Evolutionary conservation across 1,140 invertebrate genomes (phyloP), one percentile per base, ranked within the genome.

Genomic region (Apis florea): DNA sequence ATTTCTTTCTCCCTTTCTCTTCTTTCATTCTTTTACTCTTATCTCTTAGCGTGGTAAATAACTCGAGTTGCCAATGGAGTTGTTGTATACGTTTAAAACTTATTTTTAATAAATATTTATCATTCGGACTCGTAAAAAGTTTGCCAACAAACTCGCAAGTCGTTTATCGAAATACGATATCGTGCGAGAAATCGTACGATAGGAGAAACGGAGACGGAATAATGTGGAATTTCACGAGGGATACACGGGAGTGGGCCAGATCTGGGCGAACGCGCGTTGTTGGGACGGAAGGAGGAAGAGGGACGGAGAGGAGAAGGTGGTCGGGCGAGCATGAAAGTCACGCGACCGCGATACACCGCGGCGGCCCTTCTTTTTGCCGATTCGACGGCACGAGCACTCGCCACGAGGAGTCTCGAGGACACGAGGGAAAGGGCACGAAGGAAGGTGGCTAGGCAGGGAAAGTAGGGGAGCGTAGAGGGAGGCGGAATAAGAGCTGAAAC

Each of bases 401-500:
- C 67, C 83, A 66, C 87, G 82, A 69, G 49, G 74, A 79, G 66
- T n/a, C 72, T 71, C 71, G 66, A 54, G 51, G 31, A 64, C 70
- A 58, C 68, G 81, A 74, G 9, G 74, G 70, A 74, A 79, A 84
- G 83, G 84, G 74, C 53, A 75, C 59, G 54, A 71, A 69, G 75
- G 53, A 84, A n/a, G 75, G 76, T 54, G 86, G 53, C 63, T 74
- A 68, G 61, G 61, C 15, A n/a, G 24, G 58, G 12, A n/a, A 24
- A 61, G 58, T 24, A 63, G 67, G 51, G 31, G 26, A 24, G 54
- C 19, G 51, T 59, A 70, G 70, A 66, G 66, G 69, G 24, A 53
- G 85, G 79, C 68, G 84, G 85, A 90, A 90, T 91, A 91, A 90
- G 89, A 89, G 82, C 83, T 89, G 85, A 91, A 91, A 87, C 82